Evolutionary conservation across 1,140 invertebrate genomes (phyloP).

Genomic region (Ostrea denselamellosa): DNA sequence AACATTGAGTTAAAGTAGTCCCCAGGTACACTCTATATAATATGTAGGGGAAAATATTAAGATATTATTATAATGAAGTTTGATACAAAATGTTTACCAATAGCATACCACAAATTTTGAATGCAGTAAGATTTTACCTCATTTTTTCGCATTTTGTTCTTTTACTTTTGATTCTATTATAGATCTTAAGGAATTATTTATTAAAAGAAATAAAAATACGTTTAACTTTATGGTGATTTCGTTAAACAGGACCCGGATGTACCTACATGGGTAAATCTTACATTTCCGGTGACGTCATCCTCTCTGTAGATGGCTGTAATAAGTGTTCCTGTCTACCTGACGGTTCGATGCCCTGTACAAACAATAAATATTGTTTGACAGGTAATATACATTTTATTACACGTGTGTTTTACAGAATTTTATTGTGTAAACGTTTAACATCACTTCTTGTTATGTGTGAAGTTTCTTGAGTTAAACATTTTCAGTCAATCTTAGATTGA

Average conservation of each 20-base stretch:
- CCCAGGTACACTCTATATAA: no score
- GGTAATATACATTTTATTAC: not conserved
- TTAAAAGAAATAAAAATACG: no score
- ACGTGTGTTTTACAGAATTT: not conserved
- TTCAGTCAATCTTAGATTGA: no score
- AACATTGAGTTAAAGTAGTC: no score
- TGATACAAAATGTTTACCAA: not conserved
- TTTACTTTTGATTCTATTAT: not conserved
- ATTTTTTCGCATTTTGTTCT: no score
- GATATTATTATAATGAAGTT: no score
- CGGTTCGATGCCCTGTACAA: constrained; percentile 35
- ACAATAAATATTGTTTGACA: not conserved
- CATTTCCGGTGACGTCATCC: not conserved
- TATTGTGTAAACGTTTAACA: not conserved
- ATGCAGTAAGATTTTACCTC: no score
- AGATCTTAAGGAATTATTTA: no score
- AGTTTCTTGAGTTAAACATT: no score
- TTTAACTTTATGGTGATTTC: no score
- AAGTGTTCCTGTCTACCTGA: constrained; percentile 40
- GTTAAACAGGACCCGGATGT: not conserved
- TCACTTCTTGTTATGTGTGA: no score
- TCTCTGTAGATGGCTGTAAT: constrained; percentile 39
- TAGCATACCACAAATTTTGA: not conserved
- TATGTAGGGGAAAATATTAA: no score
- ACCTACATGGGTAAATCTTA: not conserved